Conservation (phyloP, 2,113 vertebrate species). For the Onychorhynchus coronatus region DNA sequence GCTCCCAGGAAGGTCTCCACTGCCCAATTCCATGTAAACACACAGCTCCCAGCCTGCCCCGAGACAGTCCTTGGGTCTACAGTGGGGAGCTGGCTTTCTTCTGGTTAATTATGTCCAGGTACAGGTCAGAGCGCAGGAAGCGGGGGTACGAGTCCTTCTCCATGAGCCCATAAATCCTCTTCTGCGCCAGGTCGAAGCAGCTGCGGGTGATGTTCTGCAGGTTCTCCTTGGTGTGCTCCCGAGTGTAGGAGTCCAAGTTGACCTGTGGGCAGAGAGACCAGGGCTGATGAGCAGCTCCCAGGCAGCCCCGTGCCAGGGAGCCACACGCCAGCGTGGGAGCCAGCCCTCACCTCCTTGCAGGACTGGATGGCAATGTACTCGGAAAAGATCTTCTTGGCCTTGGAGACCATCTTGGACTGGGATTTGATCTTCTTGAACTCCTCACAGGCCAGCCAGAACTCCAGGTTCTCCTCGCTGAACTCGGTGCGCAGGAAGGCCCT, state of each 20-base stretch:
- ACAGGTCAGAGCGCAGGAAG: slow-evolving; percentile 96
- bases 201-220: slow-evolving; percentile 88
- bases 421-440: slow-evolving; percentile 98
- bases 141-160: slow-evolving; percentile 98
- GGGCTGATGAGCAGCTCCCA: background rate
- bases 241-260: slow-evolving; percentile 93
- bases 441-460: slow-evolving; percentile 98
- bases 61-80: slow-evolving; percentile 50
- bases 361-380: slow-evolving; percentile 98
- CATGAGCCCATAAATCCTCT: slow-evolving; percentile 97
- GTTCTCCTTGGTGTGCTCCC: slow-evolving; percentile 97
- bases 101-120: slow-evolving; percentile 93
- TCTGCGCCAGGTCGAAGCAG: slow-evolving; percentile 93
- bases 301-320: fast-evolving
- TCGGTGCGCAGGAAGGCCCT: slow-evolving; percentile 94
- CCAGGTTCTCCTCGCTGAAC: slow-evolving; percentile 98
- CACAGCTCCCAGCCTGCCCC: slow-evolving; percentile 65
- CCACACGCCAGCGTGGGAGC: fast-evolving
- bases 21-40: slow-evolving; percentile 48
- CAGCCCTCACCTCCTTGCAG: slow-evolving; percentile 90
- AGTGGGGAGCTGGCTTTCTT: slow-evolving; percentile 88
- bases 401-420: slow-evolving; percentile 94
- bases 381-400: slow-evolving; percentile 94
- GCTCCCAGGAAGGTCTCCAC: background rate
- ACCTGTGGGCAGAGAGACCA: slow-evolving; percentile 75